phyloP scores from a whole-genome alignment of 1,140 invertebrate species.

The Neuroterus valhalla region DNA sequence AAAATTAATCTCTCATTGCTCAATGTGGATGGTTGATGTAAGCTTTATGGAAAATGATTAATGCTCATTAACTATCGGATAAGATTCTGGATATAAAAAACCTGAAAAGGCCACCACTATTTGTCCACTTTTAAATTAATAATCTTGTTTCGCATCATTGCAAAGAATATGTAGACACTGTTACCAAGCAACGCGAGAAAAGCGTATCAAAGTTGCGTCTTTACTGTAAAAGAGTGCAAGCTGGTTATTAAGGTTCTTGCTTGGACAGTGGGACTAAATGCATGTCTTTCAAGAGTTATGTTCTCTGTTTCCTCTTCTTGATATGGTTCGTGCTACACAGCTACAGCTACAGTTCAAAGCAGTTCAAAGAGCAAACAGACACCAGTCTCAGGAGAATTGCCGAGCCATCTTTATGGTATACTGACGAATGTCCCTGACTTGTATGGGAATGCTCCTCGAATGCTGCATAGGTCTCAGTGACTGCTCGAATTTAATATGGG shows the following conservation, averaged over 20 bases:
- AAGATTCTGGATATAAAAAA: neutral
- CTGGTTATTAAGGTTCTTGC: slow-evolving; percentile 15
- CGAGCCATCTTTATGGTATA: neutral
- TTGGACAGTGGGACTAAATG: slow-evolving; percentile 9
- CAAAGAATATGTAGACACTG: no score
- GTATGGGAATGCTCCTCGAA: slow-evolving; percentile 29
- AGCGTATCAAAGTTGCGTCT: neutral
- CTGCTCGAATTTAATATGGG: slow-evolving; percentile 54
- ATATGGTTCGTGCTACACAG: neutral
- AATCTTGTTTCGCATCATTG: no score
- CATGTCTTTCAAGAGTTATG: slow-evolving; percentile 6
- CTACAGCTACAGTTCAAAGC: neutral
- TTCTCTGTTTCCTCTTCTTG: slow-evolving; percentile 8
- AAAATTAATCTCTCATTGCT: no score
- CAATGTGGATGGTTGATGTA: no score
- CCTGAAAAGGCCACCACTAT: neutral
- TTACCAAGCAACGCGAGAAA: neutral
- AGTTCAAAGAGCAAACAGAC: slow-evolving; percentile 17
- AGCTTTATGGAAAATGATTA: no score
- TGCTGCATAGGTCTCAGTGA: slow-evolving; percentile 19
- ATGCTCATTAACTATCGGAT: no score
- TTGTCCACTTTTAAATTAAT: no score
- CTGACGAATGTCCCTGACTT: slow-evolving; percentile 37
- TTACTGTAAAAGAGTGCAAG: slow-evolving; percentile 3
- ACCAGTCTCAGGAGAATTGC: slow-evolving; percentile 20